Evolutionary conservation across 2,797 vertebrate genomes (phyloP).

Genomic region (Crocidura indochinensis): DNA sequence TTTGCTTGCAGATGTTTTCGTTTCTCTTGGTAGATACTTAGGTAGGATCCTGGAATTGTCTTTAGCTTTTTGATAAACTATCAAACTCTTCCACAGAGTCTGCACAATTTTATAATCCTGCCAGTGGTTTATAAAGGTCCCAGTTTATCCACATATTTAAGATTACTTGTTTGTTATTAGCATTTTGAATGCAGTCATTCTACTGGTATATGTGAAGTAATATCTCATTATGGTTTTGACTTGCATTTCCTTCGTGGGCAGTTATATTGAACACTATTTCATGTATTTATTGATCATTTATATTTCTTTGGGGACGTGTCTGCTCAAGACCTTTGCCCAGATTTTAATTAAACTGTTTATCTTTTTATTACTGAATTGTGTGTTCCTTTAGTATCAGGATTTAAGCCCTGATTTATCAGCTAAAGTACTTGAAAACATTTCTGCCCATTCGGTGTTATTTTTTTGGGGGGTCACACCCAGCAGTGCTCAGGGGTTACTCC

Average conservation of each 20-base stretch:
- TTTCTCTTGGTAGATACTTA: conserved; percentile 29
- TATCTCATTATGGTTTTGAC: conserved; percentile 33
- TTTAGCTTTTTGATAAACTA: conserved; percentile 45
- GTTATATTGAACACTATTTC: conserved; percentile 23
- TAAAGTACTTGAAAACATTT: conserved; percentile 59
- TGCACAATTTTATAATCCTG: conserved; percentile 46
- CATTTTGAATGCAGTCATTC: conserved; percentile 25
- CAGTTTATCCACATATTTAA: conserved; percentile 36
- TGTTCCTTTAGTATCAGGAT: background rate
- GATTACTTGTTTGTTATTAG: background rate
- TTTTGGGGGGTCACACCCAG: too few relatives aligned
- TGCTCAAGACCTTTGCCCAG: conserved; percentile 41
- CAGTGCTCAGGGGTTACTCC: too few relatives aligned
- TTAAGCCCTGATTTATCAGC: conserved; percentile 50
- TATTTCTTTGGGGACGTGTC: conserved; percentile 16
- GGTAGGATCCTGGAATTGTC: background rate
- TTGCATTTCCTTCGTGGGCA: conserved; percentile 37
- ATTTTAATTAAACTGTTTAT: conserved; percentile 16
- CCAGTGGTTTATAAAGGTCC: background rate
- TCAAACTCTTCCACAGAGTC: conserved; percentile 53
- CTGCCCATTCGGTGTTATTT: conserved; percentile 33
- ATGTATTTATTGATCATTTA: background rate
- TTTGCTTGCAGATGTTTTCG: conserved; percentile 3
- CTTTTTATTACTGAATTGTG: conserved; percentile 33
- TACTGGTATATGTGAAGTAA: conserved; percentile 7